A percentile compares a stretch with the other conserved stretches of the same genome.
phyloP scores from a whole-genome alignment of 2,797 vertebrate species.

The Euthynnus affinis region DNA sequence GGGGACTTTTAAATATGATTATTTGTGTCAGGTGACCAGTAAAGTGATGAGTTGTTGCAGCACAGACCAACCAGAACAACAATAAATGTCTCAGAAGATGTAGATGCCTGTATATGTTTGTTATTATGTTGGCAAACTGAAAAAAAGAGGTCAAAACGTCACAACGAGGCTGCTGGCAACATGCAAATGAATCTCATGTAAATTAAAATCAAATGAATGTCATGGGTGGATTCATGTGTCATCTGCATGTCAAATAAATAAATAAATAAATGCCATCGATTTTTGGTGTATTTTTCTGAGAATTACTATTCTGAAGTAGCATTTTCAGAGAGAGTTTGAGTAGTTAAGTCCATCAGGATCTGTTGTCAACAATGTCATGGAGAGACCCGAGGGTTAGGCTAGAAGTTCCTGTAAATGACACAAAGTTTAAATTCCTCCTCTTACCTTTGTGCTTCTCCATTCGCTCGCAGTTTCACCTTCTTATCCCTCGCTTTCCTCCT shows the following conservation, averaged over 20 bases:
- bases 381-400: neutral
- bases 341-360: neutral
- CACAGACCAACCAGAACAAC: neutral
- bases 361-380: neutral
- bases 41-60: neutral
- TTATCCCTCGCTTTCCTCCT: slow-evolving; percentile 29
- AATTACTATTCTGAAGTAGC: neutral
- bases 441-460: slow-evolving; percentile 90
- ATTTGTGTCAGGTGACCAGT: slow-evolving; percentile 35
- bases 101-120: neutral
- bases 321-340: neutral
- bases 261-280: rapidly evolving
- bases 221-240: neutral
- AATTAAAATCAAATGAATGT: neutral
- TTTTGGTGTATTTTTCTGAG: neutral
- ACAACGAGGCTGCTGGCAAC: neutral
- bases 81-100: neutral
- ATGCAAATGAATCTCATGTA: neutral
- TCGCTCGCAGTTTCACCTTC: slow-evolving; percentile 61
- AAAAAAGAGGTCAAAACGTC: neutral
- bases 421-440: slow-evolving; percentile 25
- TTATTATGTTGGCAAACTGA: neutral
- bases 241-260: neutral
- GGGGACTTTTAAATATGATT: slow-evolving; percentile 2
- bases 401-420: slow-evolving; percentile 12